These are phyloP conservation scores for Heterotilapia buettikoferi DNA, from an alignment of 2,113 vertebrate genomes.

Conservation along the genomic window DNA sequence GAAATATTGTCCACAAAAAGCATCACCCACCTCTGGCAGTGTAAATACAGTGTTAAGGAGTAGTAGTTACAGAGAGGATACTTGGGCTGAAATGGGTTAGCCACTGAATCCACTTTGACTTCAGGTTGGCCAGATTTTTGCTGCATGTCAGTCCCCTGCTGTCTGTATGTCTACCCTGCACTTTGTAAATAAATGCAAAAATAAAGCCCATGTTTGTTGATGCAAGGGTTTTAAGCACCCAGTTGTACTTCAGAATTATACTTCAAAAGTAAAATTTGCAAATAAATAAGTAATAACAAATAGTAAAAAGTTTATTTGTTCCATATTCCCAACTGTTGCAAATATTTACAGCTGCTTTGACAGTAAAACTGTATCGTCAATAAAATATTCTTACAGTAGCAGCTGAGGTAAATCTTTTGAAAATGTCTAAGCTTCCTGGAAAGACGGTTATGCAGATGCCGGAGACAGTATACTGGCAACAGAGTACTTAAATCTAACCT, in stretches of 20 bases:
- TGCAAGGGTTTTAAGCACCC: background rate
- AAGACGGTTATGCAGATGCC: background rate
- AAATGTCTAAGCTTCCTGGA: background rate
- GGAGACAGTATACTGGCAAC: background rate
- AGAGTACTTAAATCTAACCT: background rate
- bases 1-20: background rate
- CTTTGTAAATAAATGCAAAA: background rate
- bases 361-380: background rate
- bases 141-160: background rate
- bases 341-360: background rate
- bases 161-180: background rate
- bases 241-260: background rate
- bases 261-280: background rate
- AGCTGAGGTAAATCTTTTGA: background rate
- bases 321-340: background rate
- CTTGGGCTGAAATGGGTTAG: background rate
- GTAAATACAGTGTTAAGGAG: background rate
- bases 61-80: background rate
- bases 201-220: background rate
- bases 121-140: background rate
- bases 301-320: background rate
- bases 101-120: background rate
- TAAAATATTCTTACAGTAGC: background rate
- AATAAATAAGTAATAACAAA: background rate
- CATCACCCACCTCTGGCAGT: background rate